Conservation (phyloP, 2,888 invertebrate species). For the Schrankia costaestrigalis region DNA sequence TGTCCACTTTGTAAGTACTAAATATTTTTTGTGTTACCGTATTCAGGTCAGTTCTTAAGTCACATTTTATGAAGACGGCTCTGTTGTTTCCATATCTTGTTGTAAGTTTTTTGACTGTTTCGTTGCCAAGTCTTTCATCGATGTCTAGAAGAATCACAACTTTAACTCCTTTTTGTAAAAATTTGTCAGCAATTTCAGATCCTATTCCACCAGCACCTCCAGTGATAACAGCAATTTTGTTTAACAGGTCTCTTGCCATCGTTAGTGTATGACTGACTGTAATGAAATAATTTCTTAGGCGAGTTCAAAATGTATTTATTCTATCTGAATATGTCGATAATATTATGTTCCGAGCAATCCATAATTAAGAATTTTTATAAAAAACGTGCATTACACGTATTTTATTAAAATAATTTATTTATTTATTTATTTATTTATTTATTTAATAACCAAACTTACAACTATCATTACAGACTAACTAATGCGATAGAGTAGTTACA, state of each 20-base stretch:
- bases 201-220: conserved; percentile 80
- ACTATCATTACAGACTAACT: too few species aligned
- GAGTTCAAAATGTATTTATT: too few species aligned
- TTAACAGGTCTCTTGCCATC: conserved; percentile 27
- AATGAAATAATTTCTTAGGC: too few species aligned
- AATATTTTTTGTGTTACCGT: conserved; percentile 11
- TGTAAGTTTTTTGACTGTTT: conserved; percentile 9
- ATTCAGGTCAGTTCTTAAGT: conserved; percentile 20
- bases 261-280: too few species aligned
- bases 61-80: conserved; percentile 36
- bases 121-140: conserved; percentile 10
- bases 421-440: too few species aligned
- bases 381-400: too few species aligned
- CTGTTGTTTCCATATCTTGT: conserved; percentile 15
- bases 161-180: conserved; percentile 57
- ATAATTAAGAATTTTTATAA: too few species aligned
- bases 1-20: conserved; percentile 38
- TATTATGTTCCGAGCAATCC: too few species aligned
- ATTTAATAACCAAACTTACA: too few species aligned
- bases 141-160: conserved; percentile 22
- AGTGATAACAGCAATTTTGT: conserved; percentile 55
- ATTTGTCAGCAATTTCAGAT: conserved; percentile 59
- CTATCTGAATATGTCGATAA: too few species aligned
- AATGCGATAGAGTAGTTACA: too few species aligned
- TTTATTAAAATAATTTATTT: too few species aligned